Evolutionary conservation across 2,888 invertebrate species (phyloP).

Genomic region (Nebria brevicollis): DNA sequence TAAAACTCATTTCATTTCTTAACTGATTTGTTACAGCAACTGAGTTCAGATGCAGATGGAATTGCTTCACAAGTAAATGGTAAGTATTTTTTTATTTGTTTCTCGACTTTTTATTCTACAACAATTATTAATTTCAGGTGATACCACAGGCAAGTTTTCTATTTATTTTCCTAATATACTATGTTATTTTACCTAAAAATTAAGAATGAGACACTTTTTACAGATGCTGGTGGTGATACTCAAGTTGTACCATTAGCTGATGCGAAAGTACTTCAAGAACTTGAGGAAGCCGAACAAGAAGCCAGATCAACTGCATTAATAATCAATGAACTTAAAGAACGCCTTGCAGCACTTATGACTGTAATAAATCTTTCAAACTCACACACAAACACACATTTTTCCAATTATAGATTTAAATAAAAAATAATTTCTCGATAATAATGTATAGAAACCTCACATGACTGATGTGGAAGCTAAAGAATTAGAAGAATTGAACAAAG

Average conservation of each 20-base stretch:
- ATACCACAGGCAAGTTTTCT: conserved; percentile 14
- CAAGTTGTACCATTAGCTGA: conserved; percentile 54
- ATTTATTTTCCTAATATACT: no score
- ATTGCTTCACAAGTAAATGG: conserved; percentile 56
- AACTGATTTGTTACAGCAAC: conserved; percentile 44
- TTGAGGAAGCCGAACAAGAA: conserved; percentile 64
- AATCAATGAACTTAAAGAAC: conserved; percentile 60
- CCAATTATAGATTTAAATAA: no score
- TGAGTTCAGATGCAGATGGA: conserved; percentile 56
- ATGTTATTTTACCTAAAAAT: background rate
- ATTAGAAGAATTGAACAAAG: conserved; percentile 68
- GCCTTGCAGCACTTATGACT: conserved; percentile 59
- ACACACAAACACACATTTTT: no score
- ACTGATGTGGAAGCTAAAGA: conserved; percentile 68
- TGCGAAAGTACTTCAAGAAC: conserved; percentile 59
- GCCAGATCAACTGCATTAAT: conserved; percentile 63
- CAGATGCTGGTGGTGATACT: conserved; percentile 27
- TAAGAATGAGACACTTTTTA: background rate
- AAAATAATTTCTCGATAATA: conserved; percentile 15
- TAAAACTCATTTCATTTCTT: background rate
- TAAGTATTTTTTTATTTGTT: conserved; percentile 54
- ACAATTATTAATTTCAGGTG: conserved; percentile 56
- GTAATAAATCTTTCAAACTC: conserved; percentile 52
- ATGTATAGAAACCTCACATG: conserved; percentile 66
- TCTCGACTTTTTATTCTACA: no score